Percentiles rank a stretch among this genome's conserved stretches.
Evolutionary conservation across 2,888 invertebrate genomes (phyloP).

Genomic region (Embidobia sp.): DNA sequence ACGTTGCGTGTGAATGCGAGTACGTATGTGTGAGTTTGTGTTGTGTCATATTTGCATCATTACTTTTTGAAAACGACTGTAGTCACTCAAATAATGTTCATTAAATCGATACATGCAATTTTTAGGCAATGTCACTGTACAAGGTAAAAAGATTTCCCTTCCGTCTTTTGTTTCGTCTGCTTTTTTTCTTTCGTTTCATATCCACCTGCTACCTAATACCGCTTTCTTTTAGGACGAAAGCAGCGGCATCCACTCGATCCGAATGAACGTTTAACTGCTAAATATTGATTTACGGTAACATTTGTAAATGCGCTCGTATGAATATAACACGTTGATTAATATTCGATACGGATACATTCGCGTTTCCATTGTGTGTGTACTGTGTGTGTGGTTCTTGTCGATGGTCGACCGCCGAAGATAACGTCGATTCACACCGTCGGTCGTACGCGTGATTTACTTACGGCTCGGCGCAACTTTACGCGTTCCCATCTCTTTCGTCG

Average conservation of each 20-base stretch:
- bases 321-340: constrained; percentile 67
- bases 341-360: constrained; percentile 66
- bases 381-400: constrained; percentile 41
- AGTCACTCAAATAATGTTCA: constrained; percentile 41
- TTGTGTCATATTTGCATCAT: constrained; percentile 4
- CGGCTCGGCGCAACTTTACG: constrained; percentile 74
- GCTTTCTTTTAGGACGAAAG: constrained; percentile 72
- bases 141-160: constrained; percentile 78
- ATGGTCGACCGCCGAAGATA: constrained; percentile 57
- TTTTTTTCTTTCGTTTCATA: constrained; percentile 66
- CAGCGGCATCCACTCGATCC: constrained; percentile 75
- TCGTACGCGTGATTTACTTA: constrained; percentile 69
- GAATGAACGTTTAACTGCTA: constrained; percentile 76
- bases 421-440: constrained; percentile 58
- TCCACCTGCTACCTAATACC: constrained; percentile 69
- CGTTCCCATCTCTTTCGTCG: constrained; percentile 79
- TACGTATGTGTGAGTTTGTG: not conserved
- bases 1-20: not conserved
- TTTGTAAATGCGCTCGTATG: constrained; percentile 72
- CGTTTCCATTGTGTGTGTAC: constrained; percentile 56
- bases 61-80: constrained; percentile 5
- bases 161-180: constrained; percentile 52
- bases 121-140: constrained; percentile 81
- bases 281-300: constrained; percentile 76
- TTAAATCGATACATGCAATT: constrained; percentile 73